Conservation (phyloP, 1,140 invertebrate genomes). For the Nylanderia fulva region DNA sequence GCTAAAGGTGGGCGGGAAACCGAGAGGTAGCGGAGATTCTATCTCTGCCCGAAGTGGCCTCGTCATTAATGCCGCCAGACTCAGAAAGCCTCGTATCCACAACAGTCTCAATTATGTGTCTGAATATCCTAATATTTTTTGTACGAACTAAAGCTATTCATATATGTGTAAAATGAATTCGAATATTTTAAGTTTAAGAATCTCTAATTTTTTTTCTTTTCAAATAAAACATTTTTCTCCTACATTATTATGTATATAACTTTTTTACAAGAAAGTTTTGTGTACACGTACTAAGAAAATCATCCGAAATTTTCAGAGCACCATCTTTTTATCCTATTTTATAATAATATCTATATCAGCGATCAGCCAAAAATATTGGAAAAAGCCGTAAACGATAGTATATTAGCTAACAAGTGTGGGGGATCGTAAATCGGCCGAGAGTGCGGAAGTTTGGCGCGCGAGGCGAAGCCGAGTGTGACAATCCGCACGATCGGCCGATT, state of each 20-base stretch:
- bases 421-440: no score
- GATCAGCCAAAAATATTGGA: not conserved
- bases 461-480: no score
- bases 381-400: not conserved
- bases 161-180: not conserved
- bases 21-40: constrained; percentile 68
- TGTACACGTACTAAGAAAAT: not conserved
- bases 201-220: not conserved
- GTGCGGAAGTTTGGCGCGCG: no score
- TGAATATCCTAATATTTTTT: not conserved
- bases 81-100: constrained; percentile 55
- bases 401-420: no score
- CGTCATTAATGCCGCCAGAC: constrained; percentile 74
- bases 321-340: not conserved
- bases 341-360: not conserved
- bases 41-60: constrained; percentile 74
- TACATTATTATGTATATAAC: not conserved
- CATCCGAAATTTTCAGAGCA: not conserved
- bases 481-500: no score
- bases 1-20: constrained; percentile 61
- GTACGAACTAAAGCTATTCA: not conserved
- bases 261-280: not conserved
- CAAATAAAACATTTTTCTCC: not conserved
- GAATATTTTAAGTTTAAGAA: not conserved
- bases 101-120: constrained; percentile 15